Evolutionary conservation across 2,888 invertebrate species (phyloP), one percentile per base, ranked within the genome.

Genomic region (Idaea aversata): DNA sequence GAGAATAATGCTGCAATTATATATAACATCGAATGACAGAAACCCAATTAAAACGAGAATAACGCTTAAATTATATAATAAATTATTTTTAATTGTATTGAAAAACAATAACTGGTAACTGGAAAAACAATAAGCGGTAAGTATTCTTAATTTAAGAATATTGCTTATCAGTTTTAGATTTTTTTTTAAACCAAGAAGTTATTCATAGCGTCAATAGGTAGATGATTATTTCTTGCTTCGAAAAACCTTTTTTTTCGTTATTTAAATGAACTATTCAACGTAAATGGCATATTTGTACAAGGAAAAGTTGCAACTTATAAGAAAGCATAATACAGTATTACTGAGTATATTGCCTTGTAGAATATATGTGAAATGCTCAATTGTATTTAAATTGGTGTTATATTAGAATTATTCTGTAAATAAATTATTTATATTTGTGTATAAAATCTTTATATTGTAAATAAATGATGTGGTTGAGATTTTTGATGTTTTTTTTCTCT

Each of bases 391-490:
- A 61, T 67, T 66, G 47, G 65, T 71, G 67, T 66, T 66, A 34
- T 69, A 61, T 72, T 63, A 64, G 36, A 65, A 62, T 16, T 65
- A 58, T 67, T 67, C 16, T 75, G 75, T 75, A 72, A 71, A 75
- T 72, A 72, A 70, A 64, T 70, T 73, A 72, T 72, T 70, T 72
- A 73, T 67, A 68, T n/a, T 63, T 69, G 64, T 67, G 34, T 64
- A 65, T 72, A 64, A 68, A 65, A 63, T 73, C 71, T 75, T 62
- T 75, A 72, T 76, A 77, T 80, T 89, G 89, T 90, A 90, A 87
- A 88, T 89, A 89, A 88, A 87, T 77, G 77, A 80, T 74, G 80
- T 59, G 10, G 16, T 5, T 78, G 78, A 75, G 77, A 78, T 73
- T 77, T 74, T 77, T 74, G 74, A 75, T 69, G 69, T 67, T 64